Percentiles rank a stretch among this genome's conserved stretches.
phyloP scores from a whole-genome alignment of 2,888 invertebrate genomes.

The Agriopis aurantiaria region DNA sequence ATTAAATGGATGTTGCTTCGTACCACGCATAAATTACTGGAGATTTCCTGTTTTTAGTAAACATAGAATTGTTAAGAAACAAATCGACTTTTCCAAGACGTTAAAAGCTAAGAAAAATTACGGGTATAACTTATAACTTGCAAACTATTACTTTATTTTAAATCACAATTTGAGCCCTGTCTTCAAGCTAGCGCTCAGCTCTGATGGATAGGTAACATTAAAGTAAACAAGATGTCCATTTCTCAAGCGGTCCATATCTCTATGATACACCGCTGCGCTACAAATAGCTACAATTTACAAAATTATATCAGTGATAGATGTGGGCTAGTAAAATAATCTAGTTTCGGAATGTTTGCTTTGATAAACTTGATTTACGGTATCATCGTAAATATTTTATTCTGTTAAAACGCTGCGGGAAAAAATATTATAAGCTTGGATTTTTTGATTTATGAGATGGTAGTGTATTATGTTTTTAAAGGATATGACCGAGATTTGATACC shows the following conservation, averaged over 20 bases:
- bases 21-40: too few species aligned
- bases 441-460: neutral
- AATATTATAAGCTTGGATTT: neutral
- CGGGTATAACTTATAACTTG: neutral
- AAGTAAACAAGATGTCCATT: conserved; percentile 66
- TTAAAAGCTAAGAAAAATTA: conserved; percentile 11
- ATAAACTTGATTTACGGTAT: conserved; percentile 33
- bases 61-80: neutral
- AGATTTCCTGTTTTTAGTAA: too few species aligned
- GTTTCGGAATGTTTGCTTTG: conserved; percentile 36
- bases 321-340: conserved; percentile 34
- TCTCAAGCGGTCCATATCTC: conserved; percentile 60
- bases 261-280: conserved; percentile 58
- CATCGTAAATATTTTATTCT: conserved; percentile 22
- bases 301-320: conserved; percentile 40
- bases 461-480: too few species aligned
- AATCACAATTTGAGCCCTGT: conserved; percentile 45
- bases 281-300: conserved; percentile 59
- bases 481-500: too few species aligned
- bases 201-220: conserved; percentile 65
- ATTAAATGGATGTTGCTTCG: too few species aligned
- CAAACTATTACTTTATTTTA: conserved; percentile 23
- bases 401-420: conserved; percentile 4
- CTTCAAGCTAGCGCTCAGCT: conserved; percentile 46
- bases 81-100: neutral